Base-by-base conservation (phyloP, 2,113 vertebrate genomes). In the Leucoraja erinaceus region DNA sequence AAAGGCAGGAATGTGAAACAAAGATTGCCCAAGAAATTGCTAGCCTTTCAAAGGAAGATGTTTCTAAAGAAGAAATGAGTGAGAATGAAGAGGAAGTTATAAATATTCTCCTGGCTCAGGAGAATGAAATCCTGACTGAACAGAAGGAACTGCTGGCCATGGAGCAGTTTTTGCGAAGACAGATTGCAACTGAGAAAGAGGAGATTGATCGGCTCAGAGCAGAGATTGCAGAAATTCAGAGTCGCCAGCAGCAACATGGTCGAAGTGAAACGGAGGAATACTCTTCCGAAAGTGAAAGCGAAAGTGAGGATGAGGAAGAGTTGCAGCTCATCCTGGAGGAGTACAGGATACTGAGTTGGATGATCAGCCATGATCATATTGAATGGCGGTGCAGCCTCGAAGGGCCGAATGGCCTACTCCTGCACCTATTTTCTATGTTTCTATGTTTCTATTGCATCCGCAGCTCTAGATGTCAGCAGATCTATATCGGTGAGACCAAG, bases 21-120 rank as follows among this genome's bases (percentile, higher is more conserved):
- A 99, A 99, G 95, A 99, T 99, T 93, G 99, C 99, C 18, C 99
- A 99, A 95, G 99, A 99, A 95, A 99, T 99, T 56, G 99, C 99
- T 86, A 99, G 99, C 94, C 97, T 99, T 94, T 99, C 99, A 10
- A 99, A 99, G 95, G 99, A 99, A 95, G 99, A 99, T 12, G 97
- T 99, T 94, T 99, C 99, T 94, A 99, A 99, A 96, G 98, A 99
- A 95, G 98, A 99, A 95, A 99, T 98, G 98, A 98, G 97, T 4
- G 99, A 99, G 95, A 99, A 99, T 0, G 99, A 99, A 94, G 97
- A 97, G 94, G 99, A 99, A 94, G 99, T 99, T 93, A 98, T 99
- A 93, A 98, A 99, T 95, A 98, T 99, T 95, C 97, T 99, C 3
- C 96, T 99, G 75, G 96, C 98, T 74, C 99, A 99, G 99, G 99